These are phyloP conservation scores for Drosophila bunnanda DNA, from an alignment of 2,888 invertebrate species.

Conservation along the genomic window DNA sequence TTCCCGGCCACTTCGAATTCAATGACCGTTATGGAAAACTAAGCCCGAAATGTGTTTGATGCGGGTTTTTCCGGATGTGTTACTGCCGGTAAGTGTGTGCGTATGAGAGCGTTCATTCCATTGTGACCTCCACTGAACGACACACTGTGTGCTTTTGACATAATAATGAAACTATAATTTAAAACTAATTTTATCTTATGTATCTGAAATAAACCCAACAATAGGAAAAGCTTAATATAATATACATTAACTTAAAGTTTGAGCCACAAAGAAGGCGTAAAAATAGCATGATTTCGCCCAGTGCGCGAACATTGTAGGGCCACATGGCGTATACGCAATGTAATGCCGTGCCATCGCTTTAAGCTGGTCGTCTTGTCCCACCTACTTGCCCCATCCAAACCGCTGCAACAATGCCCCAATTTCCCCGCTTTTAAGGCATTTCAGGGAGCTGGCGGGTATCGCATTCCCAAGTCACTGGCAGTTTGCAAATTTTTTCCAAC, in stretches of 20 bases:
- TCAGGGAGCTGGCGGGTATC: constrained; percentile 10
- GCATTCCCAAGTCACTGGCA: constrained; percentile 49
- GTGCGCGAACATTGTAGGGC: background rate
- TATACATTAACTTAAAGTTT: too few relatives aligned
- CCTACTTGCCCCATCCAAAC: too few relatives aligned
- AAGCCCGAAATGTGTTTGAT: constrained; percentile 56
- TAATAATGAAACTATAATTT: background rate
- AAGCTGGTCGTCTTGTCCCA: constrained; percentile 8
- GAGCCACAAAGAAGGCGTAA: too few relatives aligned
- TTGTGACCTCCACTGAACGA: constrained; percentile 1
- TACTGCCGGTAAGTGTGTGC: constrained; percentile 16
- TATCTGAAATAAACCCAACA: background rate
- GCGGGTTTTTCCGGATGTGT: constrained; percentile 31
- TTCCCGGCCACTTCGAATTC: constrained; percentile 45
- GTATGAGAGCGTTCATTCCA: background rate
- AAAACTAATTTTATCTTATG: background rate
- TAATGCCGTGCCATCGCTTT: constrained; percentile 29
- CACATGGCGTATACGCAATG: constrained; percentile 54
- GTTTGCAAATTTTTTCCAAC: constrained; percentile 52
- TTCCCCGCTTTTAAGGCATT: constrained; percentile 14
- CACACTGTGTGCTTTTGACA: constrained; percentile 2
- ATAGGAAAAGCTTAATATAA: too few relatives aligned
- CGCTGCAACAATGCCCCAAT: constrained; percentile 5
- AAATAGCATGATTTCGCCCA: background rate
- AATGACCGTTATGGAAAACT: constrained; percentile 60